A percentile compares a stretch with the other conserved stretches of the same genome.
phyloP scores from a whole-genome alignment of 1,140 invertebrate species.

The Adelges cooleyi region DNA sequence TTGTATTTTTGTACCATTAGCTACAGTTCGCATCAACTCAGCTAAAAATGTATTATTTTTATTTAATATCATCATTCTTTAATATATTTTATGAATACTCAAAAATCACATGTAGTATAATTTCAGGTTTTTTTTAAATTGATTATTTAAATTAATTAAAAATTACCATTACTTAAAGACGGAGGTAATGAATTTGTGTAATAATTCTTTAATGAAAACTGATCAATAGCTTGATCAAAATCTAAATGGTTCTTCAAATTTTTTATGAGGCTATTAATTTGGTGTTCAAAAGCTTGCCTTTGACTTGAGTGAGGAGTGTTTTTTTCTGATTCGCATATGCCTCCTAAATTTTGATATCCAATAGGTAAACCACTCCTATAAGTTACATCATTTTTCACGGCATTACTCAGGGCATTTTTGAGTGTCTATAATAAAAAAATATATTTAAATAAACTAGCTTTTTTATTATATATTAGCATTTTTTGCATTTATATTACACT shows the following conservation, averaged over 20 bases:
- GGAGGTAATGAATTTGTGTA: conserved; percentile 84
- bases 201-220: conserved; percentile 59
- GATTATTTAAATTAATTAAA: background rate
- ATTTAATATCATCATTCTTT: no score
- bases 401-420: conserved; percentile 59
- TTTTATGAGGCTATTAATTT: conserved; percentile 49
- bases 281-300: conserved; percentile 43
- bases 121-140: background rate
- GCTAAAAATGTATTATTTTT: background rate
- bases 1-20: background rate
- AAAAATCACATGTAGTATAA: no score
- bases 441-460: no score
- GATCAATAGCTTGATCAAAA: conserved; percentile 70
- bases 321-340: conserved; percentile 3
- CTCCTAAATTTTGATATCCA: conserved; percentile 45
- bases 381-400: conserved; percentile 55
- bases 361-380: conserved; percentile 70
- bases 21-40: background rate
- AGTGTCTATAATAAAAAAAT: conserved; percentile 43
- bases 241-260: conserved; percentile 54
- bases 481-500: no score
- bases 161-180: conserved; percentile 46
- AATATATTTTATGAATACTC: no score
- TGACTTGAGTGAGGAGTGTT: background rate
- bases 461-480: no score